Evolutionary conservation across 2,888 invertebrate species (phyloP), one percentile per base, ranked within the genome.

Genomic region (Eudasyphora cyanicolor): DNA sequence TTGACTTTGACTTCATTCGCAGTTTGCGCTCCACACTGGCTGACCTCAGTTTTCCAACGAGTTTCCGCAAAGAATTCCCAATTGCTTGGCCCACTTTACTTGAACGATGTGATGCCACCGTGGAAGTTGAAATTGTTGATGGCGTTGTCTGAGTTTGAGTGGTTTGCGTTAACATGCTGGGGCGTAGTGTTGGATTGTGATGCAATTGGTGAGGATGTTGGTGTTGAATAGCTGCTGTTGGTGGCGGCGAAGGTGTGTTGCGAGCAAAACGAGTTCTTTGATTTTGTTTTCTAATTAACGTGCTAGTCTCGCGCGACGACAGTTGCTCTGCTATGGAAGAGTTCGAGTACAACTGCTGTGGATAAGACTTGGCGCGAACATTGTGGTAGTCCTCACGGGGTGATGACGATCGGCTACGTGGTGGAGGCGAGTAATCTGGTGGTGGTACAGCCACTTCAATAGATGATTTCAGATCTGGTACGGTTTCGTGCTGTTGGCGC

Each of bases 41-140:
- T 17, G 96, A 96, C 4, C 96, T 94, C 79, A 97, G 95, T 92
- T 96, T 96, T 77, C 96, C 96, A 19, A 97, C 96, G 85, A 97
- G 92, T 92, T 96, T 96, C 86, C 96, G 94, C 88, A 97, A 95
- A 21, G 96, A 96, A 89, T 97, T 96, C 70, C 96, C 96, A 89
- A 96, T 95, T 82, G 94, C 93, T 32, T 94, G 93, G 0, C 94
- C 94, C 77, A 94, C 93, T 82, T 91, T 91, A 76, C 88, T 92
- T 0, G 94, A 93, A 60, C 89, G 89, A 70, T 87, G 86, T 12
- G 87, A 86, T 21, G 86, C 76, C 2, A 85, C 85, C 8, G 87
- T 86, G 0, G 87, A 86, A 24, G 87, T 86, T 5, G 87, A 86
- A 12, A 86, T 82, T 0, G 89, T 87, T 21, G 92, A 90, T n/a